These are phyloP conservation scores for Osmerus eperlanus DNA, from an alignment of 2,113 vertebrate species.

Conservation along the genomic window DNA sequence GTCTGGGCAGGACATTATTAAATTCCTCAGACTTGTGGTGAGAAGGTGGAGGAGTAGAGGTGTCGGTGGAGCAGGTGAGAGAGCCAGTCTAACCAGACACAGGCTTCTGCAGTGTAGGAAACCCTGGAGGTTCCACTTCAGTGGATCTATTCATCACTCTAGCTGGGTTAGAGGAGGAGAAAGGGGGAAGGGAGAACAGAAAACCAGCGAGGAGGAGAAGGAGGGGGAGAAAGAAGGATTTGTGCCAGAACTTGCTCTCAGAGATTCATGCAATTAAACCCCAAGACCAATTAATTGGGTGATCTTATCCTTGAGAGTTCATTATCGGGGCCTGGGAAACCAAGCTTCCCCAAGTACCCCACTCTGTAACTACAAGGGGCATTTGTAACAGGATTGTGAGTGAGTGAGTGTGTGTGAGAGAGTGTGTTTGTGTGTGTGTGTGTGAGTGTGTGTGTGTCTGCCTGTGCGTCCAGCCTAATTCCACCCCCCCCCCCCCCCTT, in stretches of 20 bases:
- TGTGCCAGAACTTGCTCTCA: conserved; percentile 52
- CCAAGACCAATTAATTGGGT: conserved; percentile 53
- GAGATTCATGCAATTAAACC: conserved; percentile 57
- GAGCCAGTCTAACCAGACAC: conserved; percentile 44
- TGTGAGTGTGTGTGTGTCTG: background rate
- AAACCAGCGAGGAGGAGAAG: conserved; percentile 5
- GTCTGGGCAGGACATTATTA: conserved; percentile 48
- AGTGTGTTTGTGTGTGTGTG: conserved; percentile 15
- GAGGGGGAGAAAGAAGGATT: conserved; percentile 23
- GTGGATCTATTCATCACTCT: conserved; percentile 50
- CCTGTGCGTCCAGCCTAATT: background rate
- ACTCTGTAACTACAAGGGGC: conserved; percentile 39
- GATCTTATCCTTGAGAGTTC: conserved; percentile 58
- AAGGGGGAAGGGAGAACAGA: conserved; percentile 35
- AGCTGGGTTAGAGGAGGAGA: conserved; percentile 33
- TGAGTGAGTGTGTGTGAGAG: background rate
- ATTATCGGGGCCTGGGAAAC: conserved; percentile 61
- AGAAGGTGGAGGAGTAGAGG: conserved; percentile 14
- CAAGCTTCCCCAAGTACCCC: conserved; percentile 32
- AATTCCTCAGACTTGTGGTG: conserved; percentile 51
- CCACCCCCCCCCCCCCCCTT: too few relatives aligned
- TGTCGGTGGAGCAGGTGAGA: background rate
- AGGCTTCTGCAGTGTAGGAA: conserved; percentile 36
- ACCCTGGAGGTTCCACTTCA: conserved; percentile 53
- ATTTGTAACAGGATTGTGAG: conserved; percentile 16